These are phyloP conservation scores for Paguma larvata DNA, from an alignment of 2,797 vertebrate genomes.

Conservation along the genomic window DNA sequence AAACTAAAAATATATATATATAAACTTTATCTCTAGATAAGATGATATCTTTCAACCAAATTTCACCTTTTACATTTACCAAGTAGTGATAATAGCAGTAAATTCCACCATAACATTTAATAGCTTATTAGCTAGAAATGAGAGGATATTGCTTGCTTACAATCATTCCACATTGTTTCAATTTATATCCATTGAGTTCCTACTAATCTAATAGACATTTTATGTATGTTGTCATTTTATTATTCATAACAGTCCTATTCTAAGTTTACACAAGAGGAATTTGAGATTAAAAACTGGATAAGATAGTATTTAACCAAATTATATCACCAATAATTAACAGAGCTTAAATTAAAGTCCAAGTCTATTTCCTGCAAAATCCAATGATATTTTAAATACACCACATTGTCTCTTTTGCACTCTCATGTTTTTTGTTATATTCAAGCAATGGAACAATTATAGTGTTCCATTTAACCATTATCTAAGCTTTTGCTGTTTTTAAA, in stretches of 20 bases:
- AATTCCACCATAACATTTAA: slow-evolving; percentile 1
- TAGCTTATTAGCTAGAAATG: background rate
- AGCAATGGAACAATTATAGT: background rate
- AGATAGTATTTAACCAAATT: background rate
- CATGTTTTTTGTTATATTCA: background rate
- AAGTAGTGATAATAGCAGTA: background rate
- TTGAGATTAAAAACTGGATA: background rate
- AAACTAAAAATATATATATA: background rate
- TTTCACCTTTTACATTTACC: background rate
- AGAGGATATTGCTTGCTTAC: background rate
- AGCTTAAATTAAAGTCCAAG: background rate
- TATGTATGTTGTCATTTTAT: background rate
- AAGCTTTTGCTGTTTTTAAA: background rate
- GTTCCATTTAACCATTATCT: background rate
- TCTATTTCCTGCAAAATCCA: background rate
- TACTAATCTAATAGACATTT: background rate
- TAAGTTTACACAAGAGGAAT: background rate
- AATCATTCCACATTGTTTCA: background rate
- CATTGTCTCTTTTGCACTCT: background rate
- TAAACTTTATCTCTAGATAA: background rate
- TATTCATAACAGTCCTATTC: background rate
- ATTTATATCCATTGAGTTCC: background rate
- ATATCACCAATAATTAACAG: background rate
- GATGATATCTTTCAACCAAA: background rate
- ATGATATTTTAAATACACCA: background rate